These are phyloP conservation scores for Plecotus auritus DNA, from an alignment of 2,113 vertebrate genomes.

Conservation along the genomic window DNA sequence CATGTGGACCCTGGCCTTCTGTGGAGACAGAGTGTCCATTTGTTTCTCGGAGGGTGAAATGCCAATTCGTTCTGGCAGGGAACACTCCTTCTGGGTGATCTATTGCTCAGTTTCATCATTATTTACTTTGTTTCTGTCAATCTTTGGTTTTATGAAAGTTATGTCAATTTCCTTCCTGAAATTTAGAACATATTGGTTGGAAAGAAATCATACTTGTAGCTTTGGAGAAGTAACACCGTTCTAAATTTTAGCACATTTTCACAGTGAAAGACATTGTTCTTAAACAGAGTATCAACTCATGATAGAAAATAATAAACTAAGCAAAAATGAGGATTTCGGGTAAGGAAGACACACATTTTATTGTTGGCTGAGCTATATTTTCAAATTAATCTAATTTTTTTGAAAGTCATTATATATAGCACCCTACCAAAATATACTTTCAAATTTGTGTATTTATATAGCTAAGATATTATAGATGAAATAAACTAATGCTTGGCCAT, in stretches of 20 bases:
- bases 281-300: constrained; percentile 52
- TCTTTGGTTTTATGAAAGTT: constrained; percentile 53
- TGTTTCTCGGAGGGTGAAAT: constrained; percentile 49
- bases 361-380: constrained; percentile 11
- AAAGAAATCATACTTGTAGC: constrained; percentile 46
- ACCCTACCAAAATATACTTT: neutral
- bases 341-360: constrained; percentile 28
- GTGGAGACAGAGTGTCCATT: neutral
- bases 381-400: neutral
- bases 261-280: constrained; percentile 54
- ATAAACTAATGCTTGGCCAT: neutral
- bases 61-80: constrained; percentile 28
- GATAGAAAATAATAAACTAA: constrained; percentile 23
- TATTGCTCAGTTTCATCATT: neutral
- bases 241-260: constrained; percentile 57
- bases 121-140: constrained; percentile 61
- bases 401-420: neutral
- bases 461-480: neutral
- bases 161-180: constrained; percentile 55
- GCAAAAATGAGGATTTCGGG: neutral
- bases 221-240: constrained; percentile 57
- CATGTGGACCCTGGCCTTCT: neutral
- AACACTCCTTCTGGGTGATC: constrained; percentile 39
- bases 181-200: constrained; percentile 59
- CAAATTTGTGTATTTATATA: constrained; percentile 9